phyloP scores from a whole-genome alignment of 2,888 invertebrate genomes.

The Erebia epiphron region DNA sequence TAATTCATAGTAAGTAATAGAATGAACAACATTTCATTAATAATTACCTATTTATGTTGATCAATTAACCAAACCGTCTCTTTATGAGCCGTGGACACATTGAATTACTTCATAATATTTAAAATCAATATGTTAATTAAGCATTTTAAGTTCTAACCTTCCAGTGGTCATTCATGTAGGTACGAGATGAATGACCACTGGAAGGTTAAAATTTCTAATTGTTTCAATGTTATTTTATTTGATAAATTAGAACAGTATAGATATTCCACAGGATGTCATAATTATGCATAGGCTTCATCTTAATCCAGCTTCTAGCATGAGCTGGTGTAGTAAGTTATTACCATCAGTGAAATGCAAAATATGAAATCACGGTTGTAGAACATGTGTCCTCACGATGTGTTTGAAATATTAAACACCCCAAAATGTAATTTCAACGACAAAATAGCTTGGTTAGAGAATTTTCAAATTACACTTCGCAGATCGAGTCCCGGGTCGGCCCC shows the following conservation, averaged over 20 bases:
- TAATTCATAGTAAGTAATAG: background rate
- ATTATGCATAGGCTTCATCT: too few relatives aligned
- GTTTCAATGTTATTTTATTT: background rate
- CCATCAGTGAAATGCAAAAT: background rate
- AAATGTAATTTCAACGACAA: constrained; percentile 8
- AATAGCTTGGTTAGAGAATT: constrained; percentile 22
- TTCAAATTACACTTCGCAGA: constrained; percentile 54
- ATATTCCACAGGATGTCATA: too few relatives aligned
- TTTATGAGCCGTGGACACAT: background rate
- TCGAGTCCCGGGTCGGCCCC: constrained; percentile 61
- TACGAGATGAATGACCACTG: too few relatives aligned
- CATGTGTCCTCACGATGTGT: background rate
- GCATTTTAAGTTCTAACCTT: background rate
- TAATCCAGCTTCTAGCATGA: background rate
- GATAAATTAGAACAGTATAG: too few relatives aligned
- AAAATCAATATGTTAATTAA: background rate
- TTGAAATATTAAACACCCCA: constrained; percentile 11
- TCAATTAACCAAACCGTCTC: background rate
- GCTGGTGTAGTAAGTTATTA: background rate
- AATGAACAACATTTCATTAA: background rate
- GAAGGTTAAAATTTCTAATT: background rate
- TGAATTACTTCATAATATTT: background rate
- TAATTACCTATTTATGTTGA: background rate
- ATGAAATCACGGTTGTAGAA: background rate
- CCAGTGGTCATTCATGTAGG: constrained; percentile 1